Conservation (phyloP, 1,140 invertebrate species). For the Holcopasites calliopsidis region DNA sequence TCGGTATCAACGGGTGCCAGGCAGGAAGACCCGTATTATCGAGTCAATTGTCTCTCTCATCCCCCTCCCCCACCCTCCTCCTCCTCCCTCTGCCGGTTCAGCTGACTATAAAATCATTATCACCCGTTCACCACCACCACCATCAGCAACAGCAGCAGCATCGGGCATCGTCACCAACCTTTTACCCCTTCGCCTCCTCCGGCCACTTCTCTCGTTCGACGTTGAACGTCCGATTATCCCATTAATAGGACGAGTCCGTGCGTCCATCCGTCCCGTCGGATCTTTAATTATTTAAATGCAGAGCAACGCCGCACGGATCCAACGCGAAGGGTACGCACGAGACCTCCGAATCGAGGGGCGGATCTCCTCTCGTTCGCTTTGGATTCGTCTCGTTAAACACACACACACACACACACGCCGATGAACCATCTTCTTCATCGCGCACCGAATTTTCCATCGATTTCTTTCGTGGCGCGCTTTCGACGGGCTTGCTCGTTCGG, state of each 20-base stretch:
- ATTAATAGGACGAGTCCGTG: constrained; percentile 74
- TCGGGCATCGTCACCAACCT: constrained; percentile 45
- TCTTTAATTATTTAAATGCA: constrained; percentile 78
- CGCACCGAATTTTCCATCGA: no score
- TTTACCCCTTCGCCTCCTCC: constrained; percentile 9
- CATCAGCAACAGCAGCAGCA: constrained; percentile 56
- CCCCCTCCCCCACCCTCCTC: constrained; percentile 72
- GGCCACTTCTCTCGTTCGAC: constrained; percentile 58
- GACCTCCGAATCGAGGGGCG: constrained; percentile 56
- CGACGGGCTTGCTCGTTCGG: no score
- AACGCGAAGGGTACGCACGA: constrained; percentile 48
- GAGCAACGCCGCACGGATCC: constrained; percentile 63
- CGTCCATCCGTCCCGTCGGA: constrained; percentile 70
- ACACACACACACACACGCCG: no score
- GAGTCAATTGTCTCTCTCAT: constrained; percentile 78
- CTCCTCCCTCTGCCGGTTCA: constrained; percentile 69
- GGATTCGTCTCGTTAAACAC: constrained; percentile 17
- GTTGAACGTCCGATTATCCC: constrained; percentile 76
- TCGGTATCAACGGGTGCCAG: constrained; percentile 79
- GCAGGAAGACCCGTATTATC: constrained; percentile 79
- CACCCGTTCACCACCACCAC: constrained; percentile 68
- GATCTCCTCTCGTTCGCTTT: no score
- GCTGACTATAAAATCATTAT: constrained; percentile 79
- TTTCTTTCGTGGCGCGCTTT: no score
- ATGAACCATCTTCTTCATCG: not conserved